These are phyloP conservation scores for Sinhomidia bicolor DNA, from an alignment of 2,888 invertebrate species.

Conservation along the genomic window DNA sequence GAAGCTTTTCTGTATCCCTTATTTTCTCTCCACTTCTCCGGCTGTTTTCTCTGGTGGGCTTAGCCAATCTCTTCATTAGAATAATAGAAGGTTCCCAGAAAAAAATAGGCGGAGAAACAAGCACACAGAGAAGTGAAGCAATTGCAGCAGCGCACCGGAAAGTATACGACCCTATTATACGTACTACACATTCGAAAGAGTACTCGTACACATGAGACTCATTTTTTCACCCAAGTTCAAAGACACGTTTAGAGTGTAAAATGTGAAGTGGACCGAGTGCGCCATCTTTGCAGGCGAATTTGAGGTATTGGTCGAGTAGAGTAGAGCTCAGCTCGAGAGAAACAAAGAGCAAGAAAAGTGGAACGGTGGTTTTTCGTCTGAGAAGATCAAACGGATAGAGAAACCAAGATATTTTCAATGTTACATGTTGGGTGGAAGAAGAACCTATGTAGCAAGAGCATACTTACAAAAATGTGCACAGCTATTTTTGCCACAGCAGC, in stretches of 20 bases:
- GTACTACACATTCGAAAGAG: no score
- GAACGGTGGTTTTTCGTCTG: neutral
- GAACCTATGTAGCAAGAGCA: no score
- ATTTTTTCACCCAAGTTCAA: neutral
- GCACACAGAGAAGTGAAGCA: no score
- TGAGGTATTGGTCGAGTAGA: neutral
- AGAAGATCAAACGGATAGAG: neutral
- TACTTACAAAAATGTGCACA: no score
- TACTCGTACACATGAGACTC: no score
- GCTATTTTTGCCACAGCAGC: neutral
- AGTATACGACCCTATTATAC: no score
- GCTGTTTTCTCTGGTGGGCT: neutral
- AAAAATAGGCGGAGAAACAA: neutral
- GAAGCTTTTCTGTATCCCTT: neutral
- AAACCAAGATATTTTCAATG: neutral
- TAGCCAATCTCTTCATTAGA: slow-evolving; percentile 17
- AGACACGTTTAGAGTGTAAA: neutral
- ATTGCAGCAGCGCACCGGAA: neutral
- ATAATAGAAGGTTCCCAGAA: neutral
- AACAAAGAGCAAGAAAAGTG: neutral
- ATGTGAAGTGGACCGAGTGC: neutral
- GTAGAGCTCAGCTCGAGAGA: neutral
- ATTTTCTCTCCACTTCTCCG: neutral
- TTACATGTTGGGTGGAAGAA: neutral
- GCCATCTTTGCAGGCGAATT: neutral